Evolutionary conservation across 1,140 invertebrate genomes (phyloP).

Genomic region (Gyrodactylus salaris): DNA sequence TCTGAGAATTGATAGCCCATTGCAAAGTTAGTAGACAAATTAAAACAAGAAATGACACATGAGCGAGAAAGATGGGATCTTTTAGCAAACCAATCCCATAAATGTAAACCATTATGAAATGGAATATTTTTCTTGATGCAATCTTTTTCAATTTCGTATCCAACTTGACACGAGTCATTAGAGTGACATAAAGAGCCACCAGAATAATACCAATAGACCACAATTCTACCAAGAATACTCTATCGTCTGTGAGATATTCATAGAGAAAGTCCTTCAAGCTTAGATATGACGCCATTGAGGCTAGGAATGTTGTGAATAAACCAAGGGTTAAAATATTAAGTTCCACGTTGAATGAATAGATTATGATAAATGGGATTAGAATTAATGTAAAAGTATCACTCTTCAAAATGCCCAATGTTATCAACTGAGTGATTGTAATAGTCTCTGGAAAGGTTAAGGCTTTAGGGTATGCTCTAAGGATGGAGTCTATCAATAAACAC

Average conservation of each 20-base stretch:
- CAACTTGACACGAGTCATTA: neutral
- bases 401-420: neutral
- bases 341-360: neutral
- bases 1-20: neutral
- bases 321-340: neutral
- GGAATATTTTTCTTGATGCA: neutral
- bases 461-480: neutral
- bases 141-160: neutral
- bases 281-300: neutral
- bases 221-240: neutral
- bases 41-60: neutral
- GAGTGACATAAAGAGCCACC: neutral
- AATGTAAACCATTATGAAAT: neutral
- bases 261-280: neutral
- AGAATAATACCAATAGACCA: neutral
- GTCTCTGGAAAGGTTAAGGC: neutral
- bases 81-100: neutral
- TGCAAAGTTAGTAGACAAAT: neutral
- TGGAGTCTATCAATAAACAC: neutral
- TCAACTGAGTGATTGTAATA: neutral
- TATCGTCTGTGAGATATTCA: neutral
- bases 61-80: neutral
- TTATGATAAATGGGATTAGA: neutral
- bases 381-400: neutral
- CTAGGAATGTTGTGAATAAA: neutral